phyloP scores from a whole-genome alignment of 2,113 vertebrate species.

The Lanius collurio region DNA sequence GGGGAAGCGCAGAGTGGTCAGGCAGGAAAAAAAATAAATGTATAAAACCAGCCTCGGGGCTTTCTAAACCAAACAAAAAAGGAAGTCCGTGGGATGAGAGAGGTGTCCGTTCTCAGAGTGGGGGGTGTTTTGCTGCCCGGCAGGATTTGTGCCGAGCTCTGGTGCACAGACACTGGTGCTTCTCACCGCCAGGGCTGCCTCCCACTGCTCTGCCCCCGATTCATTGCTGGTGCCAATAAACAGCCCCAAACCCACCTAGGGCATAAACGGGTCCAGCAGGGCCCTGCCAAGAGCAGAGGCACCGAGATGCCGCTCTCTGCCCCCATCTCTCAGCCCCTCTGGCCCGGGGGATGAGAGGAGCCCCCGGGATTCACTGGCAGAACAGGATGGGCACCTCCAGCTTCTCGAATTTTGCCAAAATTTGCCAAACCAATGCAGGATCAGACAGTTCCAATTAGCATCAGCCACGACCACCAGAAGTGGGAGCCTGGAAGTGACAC shows the following conservation, averaged over 20 bases:
- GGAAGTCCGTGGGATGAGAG: rapidly evolving
- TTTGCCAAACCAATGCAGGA: background rate
- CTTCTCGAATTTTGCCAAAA: background rate
- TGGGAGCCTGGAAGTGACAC: background rate
- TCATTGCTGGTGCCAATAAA: background rate
- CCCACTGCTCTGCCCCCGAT: background rate
- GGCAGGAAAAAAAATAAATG: background rate
- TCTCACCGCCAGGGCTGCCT: background rate
- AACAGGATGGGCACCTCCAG: background rate
- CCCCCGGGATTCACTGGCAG: background rate
- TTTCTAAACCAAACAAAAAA: background rate
- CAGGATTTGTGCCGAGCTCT: background rate
- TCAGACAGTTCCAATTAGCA: rapidly evolving
- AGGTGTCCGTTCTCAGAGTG: rapidly evolving
- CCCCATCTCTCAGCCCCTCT: background rate
- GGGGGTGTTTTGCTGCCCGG: background rate
- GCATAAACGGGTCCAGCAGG: background rate
- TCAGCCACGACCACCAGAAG: rapidly evolving
- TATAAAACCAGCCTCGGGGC: background rate
- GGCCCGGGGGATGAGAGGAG: background rate
- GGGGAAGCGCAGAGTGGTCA: background rate
- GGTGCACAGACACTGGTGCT: background rate
- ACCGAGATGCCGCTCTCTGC: background rate
- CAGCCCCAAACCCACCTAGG: background rate
- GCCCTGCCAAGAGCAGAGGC: rapidly evolving